Base-by-base conservation (phyloP, 1,140 invertebrate species). In the Aplysia californica region DNA sequence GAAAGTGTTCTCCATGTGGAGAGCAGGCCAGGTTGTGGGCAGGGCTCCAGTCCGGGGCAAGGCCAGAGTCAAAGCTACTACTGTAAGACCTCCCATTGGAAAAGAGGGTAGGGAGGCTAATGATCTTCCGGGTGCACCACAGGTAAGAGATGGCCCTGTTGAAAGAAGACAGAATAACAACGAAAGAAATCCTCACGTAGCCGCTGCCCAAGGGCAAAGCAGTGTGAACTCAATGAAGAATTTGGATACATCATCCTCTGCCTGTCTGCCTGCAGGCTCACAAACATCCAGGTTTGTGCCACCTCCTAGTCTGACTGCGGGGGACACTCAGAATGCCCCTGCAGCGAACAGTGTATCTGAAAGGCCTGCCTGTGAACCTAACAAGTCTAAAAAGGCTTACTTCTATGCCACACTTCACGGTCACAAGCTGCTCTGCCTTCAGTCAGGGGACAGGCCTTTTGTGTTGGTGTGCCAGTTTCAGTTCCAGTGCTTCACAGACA, bases 391-490 rank as follows among this genome's bases (percentile, higher is more conserved):
- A 67, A n/a, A 1, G 21, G n/a, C 23, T 29, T 23, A 18, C 5
- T 71, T 31, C 36, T 71, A 56, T 71, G 50, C 36, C 18, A 55
- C 35, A n/a, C n/a, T 71, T 31, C 70, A 73, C 61, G 70, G 70
- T 35, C 56, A 73, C 31, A 73, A 73, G 23, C n/a, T 73, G 31
- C 59, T 73, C 29, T 73, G 56, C 41, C 29, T 73, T 18, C 38
- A 36, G 20, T 73, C 56, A 1, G 4, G 38, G 1, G 29, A 21
- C 15, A 41, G 50, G 4, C 2, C 21, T n/a, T 15, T 29, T 33
- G 33, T 73, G n/a, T 58, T 73, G 31, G 23, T 73, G 1, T 73
- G 70, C 41, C 56, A 73, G 58, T 73, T 73, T 23, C 70, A 73
- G 70, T 61, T 23, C 38, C 35, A 59, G 44, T 73, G 70, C 41